Evolutionary conservation across 1,140 invertebrate genomes (phyloP).

Genomic region (Papilio machaon): DNA sequence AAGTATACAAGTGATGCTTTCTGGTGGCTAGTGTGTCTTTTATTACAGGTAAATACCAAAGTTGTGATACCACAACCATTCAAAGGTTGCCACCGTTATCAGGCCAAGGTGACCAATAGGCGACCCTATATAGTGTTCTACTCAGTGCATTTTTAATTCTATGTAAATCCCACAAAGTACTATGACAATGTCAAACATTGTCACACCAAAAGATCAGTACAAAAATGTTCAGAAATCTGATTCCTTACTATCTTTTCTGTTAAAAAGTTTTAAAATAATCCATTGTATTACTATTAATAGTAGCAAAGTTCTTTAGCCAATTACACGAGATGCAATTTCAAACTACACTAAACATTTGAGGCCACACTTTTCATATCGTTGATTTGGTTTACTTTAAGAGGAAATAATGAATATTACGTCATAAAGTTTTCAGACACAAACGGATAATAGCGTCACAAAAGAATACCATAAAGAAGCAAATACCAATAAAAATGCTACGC

Average conservation of each 20-base stretch:
- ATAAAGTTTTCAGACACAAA: too few relatives aligned
- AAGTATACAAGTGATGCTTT: conserved; percentile 53
- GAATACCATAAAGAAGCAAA: too few relatives aligned
- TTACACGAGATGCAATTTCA: not conserved
- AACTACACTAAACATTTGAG: too few relatives aligned
- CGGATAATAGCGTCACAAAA: too few relatives aligned
- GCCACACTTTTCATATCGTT: not conserved
- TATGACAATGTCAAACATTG: conserved; percentile 14
- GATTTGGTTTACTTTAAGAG: too few relatives aligned
- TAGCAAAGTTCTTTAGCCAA: not conserved
- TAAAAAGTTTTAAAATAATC: not conserved
- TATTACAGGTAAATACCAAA: conserved; percentile 58
- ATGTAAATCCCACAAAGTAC: conserved; percentile 12
- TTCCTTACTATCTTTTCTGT: not conserved
- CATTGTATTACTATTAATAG: not conserved
- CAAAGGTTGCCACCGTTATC: not conserved
- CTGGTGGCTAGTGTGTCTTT: conserved; percentile 61
- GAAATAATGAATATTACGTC: too few relatives aligned
- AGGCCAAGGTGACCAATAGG: not conserved
- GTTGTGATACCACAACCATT: not conserved
- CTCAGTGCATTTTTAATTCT: not conserved
- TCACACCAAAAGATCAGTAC: not conserved
- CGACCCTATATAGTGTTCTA: not conserved
- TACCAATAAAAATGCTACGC: too few relatives aligned
- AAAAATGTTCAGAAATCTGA: not conserved